Evolutionary conservation across 2,888 invertebrate species (phyloP).

Genomic region (Theretra japonica): DNA sequence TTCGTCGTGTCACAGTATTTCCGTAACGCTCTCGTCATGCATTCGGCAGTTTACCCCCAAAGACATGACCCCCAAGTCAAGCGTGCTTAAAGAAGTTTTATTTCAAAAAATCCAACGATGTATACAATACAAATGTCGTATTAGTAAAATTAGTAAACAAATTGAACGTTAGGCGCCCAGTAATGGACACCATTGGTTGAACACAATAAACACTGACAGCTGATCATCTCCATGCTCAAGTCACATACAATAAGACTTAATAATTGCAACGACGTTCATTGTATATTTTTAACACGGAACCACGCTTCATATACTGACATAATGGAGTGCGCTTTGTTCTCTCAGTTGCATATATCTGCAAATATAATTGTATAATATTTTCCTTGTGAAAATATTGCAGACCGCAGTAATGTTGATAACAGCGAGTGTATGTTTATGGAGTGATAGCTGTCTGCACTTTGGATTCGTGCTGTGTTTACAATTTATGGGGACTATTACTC

Average conservation of each 20-base stretch:
- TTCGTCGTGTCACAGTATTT: no score
- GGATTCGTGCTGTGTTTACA: neutral
- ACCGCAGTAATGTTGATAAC: neutral
- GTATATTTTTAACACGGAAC: neutral
- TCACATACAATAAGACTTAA: no score
- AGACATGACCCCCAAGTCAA: no score
- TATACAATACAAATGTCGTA: neutral
- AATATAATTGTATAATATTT: neutral
- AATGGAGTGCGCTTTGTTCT: conserved; percentile 17
- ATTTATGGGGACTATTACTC: conserved; percentile 2
- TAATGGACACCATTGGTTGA: no score
- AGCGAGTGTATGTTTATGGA: neutral
- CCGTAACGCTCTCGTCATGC: no score
- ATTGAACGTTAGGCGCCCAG: no score
- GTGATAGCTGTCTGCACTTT: neutral
- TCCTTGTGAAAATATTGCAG: conserved; percentile 9
- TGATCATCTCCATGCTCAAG: neutral
- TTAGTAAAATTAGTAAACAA: neutral
- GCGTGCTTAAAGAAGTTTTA: no score
- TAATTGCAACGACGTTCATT: neutral
- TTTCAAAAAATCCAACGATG: no score
- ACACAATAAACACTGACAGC: no score
- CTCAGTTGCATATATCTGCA: neutral
- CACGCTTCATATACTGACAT: conserved; percentile 3
- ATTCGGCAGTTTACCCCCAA: no score